Evolutionary conservation across 2,797 vertebrate species (phyloP), one percentile per base, ranked within the genome.

Genomic region (Enteromius anoplus): DNA sequence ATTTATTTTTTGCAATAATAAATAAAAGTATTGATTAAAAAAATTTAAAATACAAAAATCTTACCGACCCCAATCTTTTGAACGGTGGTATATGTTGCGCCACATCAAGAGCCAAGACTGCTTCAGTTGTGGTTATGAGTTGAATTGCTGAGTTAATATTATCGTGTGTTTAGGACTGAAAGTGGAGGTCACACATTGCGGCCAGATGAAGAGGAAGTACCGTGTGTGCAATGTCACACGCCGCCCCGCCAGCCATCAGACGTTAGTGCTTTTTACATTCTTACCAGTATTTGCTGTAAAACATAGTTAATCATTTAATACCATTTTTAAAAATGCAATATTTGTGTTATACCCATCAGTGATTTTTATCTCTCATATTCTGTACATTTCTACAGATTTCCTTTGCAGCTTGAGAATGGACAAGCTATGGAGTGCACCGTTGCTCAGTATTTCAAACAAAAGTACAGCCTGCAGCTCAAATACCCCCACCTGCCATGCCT

Each of bases 131-230:
- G 23, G 3, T 23, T 60, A 23, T 32, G 37, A 15, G 2, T 8
- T 40, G 21, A 80, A 51, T 37, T 80, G 64, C 12, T 78, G 11
- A 64, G 34, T 14, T 75, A 69, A 65, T 76, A 49, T 64, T 15
- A 42, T 66, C 66, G 23, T 64, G 78, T 69, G 47, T 85, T 87
- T 45, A 99, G 98, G 98, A 90, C 91, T 99, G 75, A 99, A 99
- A 92, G 98, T 99, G 72, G 98, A 99, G 91, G 98, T 99, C 87
- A 99, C 98, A 77, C 98, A 99, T 84, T 99, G 98, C 84, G 98
- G 98, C 84, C 98, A 99, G 92, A 99, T 99, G 98, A 99, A 99
- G 93, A 97, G 98, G 90, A 99, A 99, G 92, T 99, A 99, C 78
- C 93, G 98, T 60, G 98, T 99, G 87, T 99, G 98, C 88, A 99